Evolutionary conservation across 53 echinoderm and acorn worm species (phyloP).

Genomic region (Arbacia lixula): DNA sequence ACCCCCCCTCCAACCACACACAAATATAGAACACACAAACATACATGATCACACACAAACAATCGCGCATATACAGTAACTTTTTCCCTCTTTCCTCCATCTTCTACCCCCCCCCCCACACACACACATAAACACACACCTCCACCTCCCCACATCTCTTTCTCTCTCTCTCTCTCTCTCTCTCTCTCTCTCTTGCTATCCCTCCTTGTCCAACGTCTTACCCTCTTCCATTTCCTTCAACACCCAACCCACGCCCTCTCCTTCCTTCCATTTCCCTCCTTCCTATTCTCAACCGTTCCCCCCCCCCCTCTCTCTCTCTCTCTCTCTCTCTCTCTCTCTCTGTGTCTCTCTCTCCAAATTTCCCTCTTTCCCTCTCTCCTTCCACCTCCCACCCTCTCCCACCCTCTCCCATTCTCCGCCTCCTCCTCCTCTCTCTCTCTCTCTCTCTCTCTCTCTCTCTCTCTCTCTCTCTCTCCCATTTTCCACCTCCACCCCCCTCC

Average conservation of each 20-base stretch:
- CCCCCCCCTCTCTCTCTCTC: background rate
- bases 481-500: background rate
- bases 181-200: background rate
- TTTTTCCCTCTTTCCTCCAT: too few species aligned
- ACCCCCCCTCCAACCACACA: too few species aligned
- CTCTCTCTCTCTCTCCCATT: background rate
- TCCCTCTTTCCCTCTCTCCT: background rate
- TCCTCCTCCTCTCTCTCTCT: background rate
- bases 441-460: background rate
- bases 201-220: background rate
- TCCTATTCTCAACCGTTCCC: background rate
- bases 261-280: background rate
- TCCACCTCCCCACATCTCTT: too few species aligned
- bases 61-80: too few species aligned
- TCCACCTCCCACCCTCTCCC: background rate
- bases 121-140: too few species aligned
- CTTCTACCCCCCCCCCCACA: too few species aligned
- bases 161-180: constrained; percentile 11
- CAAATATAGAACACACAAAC: too few species aligned
- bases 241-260: background rate
- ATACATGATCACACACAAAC: too few species aligned
- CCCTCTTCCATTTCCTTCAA: background rate
- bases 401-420: background rate
- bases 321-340: background rate
- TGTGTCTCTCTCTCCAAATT: background rate